These are phyloP conservation scores for Heliocidaris erythrogramma DNA, from an alignment of 35 echinoderm and acorn worm genomes.

Conservation along the genomic window DNA sequence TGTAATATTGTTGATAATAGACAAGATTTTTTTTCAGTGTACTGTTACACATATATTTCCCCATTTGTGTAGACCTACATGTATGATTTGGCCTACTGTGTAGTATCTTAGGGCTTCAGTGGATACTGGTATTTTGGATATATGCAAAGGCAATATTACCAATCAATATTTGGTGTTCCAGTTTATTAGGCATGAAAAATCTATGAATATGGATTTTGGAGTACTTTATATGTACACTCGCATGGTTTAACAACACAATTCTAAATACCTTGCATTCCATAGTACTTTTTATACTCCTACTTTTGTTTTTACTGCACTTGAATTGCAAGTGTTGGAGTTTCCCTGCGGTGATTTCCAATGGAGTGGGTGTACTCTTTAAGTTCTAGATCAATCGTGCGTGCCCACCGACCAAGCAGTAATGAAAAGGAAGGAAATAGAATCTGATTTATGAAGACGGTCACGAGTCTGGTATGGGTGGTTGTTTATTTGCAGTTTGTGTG, in stretches of 20 bases:
- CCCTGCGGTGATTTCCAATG: neutral
- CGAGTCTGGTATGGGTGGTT: neutral
- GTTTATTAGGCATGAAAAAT: slow-evolving; percentile 12
- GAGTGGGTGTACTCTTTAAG: neutral
- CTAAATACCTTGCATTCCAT: neutral
- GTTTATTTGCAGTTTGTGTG: neutral
- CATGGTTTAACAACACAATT: neutral
- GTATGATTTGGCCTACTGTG: too few species aligned
- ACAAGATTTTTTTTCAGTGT: too few species aligned
- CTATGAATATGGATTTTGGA: neutral
- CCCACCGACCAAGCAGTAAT: neutral
- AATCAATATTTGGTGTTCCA: slow-evolving; percentile 11
- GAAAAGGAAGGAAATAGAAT: neutral
- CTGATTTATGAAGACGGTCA: neutral
- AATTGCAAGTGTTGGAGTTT: neutral
- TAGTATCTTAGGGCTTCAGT: neutral
- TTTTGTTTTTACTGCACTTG: slow-evolving; percentile 4
- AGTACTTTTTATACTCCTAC: neutral
- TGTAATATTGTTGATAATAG: too few species aligned
- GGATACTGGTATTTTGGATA: neutral
- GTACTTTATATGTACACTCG: neutral
- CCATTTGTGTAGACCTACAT: too few species aligned
- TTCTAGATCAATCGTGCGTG: neutral
- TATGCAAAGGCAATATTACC: neutral
- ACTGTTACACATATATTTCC: too few species aligned